Evolutionary conservation across 2,888 invertebrate genomes (phyloP).

Genomic region (Lymantria monacha): DNA sequence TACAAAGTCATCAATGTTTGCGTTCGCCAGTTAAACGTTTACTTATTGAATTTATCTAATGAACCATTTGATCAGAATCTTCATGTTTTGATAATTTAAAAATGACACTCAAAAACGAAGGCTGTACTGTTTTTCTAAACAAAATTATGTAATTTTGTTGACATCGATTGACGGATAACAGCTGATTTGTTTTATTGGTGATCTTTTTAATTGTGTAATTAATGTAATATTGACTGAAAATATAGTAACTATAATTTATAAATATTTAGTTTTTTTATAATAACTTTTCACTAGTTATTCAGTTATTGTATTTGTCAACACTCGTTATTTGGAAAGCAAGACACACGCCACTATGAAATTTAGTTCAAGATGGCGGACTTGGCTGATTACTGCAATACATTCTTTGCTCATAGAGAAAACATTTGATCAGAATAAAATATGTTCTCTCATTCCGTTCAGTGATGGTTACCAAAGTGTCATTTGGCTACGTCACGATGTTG

Average conservation of each 20-base stretch:
- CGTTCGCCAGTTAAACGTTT: constrained; percentile 51
- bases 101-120: constrained; percentile 72
- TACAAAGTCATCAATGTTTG: constrained; percentile 54
- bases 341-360: constrained; percentile 64
- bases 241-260: constrained; percentile 35
- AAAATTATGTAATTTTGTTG: constrained; percentile 84
- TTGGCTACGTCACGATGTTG: no score
- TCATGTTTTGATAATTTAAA: constrained; percentile 71
- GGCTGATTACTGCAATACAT: not conserved
- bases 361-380: constrained; percentile 73
- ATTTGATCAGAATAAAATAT: no score
- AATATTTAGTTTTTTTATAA: constrained; percentile 46
- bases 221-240: constrained; percentile 28
- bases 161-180: constrained; percentile 83
- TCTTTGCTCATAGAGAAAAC: no score
- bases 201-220: constrained; percentile 60
- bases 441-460: no score
- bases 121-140: constrained; percentile 80
- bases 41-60: constrained; percentile 66
- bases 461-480: no score
- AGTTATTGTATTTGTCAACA: constrained; percentile 45
- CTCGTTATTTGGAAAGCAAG: constrained; percentile 61
- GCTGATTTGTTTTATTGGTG: constrained; percentile 80
- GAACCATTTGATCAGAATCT: constrained; percentile 58
- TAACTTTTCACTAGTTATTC: constrained; percentile 37